Evolutionary conservation across 2,113 vertebrate species (phyloP), one percentile per base, ranked within the genome.

Genomic region (Muntiacus reevesi): DNA sequence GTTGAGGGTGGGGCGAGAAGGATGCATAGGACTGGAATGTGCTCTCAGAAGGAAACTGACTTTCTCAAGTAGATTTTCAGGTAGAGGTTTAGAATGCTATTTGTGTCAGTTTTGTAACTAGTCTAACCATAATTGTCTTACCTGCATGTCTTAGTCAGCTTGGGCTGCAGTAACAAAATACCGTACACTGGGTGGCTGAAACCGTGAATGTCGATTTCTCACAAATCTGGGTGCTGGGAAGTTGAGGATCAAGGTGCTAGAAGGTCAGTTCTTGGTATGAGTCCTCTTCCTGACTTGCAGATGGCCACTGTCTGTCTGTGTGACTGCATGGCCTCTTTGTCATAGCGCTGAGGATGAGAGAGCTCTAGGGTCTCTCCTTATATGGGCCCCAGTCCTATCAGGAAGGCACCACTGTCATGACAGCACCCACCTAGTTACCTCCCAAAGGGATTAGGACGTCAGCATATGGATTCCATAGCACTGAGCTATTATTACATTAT

Each of bases 11-110:
- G 71, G 33, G 27, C 1, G 16, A 40, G 2, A 5, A n/a, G 3
- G 14, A 40, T 55, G 0, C 45, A 28, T n/a, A 84, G 52, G 36
- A 55, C 19, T 27, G 5, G 60, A 79, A 62, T 71, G 21, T 78
- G 21, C 79, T 82, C 23, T 36, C 83, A 64, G 25, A 64, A 86
- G 79, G 74, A 83, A 89, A 45, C 81, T 52, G 76, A 50, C 16
- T 90, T 76, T 62, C 36, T 87, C 16, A 87, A 60, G 84, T 74
- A 50, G 45, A 54, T 60, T 62, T 95, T 84, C 5, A 91, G 3
- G 21, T 33, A 91, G 76, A 93, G 84, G 78, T 81, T 78, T 67
- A 92, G 30, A 78, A 52, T 52, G 15, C 21, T 47, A 6, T 62
- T 92, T 85, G 2, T 54, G 8, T 74, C 43, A 55, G 7, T 30